These are phyloP conservation scores for Saxicola maurus DNA, from an alignment of 2,797 vertebrate species.

Conservation along the genomic window DNA sequence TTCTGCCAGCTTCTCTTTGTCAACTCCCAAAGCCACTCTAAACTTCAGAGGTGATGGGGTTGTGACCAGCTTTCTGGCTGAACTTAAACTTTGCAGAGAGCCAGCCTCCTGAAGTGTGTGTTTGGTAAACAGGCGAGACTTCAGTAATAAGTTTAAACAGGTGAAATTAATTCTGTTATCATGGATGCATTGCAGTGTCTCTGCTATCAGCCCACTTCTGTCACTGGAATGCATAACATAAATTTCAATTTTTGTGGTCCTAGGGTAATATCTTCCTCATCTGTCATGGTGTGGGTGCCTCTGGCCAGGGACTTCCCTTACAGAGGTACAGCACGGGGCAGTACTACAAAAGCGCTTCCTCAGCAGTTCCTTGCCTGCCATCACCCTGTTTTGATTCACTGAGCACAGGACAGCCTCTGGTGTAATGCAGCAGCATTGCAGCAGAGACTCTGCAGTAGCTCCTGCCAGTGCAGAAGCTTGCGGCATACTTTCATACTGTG, in stretches of 20 bases:
- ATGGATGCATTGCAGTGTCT: neutral
- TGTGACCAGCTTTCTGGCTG: neutral
- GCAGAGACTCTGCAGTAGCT: slow-evolving; percentile 9
- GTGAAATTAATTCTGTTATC: neutral
- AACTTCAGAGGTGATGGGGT: neutral
- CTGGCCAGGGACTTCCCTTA: neutral
- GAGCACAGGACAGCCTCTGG: neutral
- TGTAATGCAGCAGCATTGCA: slow-evolving; percentile 12
- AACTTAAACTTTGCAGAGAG: neutral
- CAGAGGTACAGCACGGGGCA: neutral
- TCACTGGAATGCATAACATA: neutral
- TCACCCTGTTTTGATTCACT: neutral
- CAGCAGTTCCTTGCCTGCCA: neutral
- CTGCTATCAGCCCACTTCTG: neutral
- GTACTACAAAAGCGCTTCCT: neutral
- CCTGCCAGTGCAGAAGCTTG: neutral
- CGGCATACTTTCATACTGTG: neutral
- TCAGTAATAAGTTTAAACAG: neutral
- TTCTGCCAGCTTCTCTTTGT: slow-evolving; percentile 9
- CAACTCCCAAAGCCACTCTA: neutral
- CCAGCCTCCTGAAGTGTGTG: neutral
- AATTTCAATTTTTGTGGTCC: neutral
- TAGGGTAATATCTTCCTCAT: neutral
- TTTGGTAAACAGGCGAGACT: neutral
- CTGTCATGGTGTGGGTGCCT: neutral